Evolutionary conservation across 2,113 vertebrate genomes (phyloP).

Genomic region (Cnemophilus loriae): DNA sequence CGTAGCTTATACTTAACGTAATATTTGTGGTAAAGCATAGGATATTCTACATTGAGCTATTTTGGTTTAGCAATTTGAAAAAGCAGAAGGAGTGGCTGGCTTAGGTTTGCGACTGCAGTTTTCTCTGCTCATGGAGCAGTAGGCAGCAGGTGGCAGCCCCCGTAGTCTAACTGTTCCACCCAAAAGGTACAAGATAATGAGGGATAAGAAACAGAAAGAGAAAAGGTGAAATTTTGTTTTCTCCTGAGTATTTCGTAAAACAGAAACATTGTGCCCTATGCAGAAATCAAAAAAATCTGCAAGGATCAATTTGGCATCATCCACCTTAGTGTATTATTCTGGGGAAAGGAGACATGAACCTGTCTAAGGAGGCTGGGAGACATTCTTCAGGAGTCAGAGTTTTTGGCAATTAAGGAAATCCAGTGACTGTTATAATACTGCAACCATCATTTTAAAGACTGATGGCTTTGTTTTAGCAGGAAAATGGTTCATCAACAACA

Average conservation of each 20-base stretch:
- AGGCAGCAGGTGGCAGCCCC: not conserved
- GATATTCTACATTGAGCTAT: not conserved
- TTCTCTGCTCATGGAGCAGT: not conserved
- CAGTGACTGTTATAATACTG: not conserved
- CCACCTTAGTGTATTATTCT: not conserved
- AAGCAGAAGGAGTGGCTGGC: not conserved
- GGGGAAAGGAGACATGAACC: not conserved
- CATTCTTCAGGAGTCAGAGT: not conserved
- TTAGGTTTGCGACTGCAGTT: not conserved
- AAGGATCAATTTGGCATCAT: not conserved
- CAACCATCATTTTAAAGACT: not conserved
- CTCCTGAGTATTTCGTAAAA: not conserved
- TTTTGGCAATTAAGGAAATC: not conserved
- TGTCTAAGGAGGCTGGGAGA: not conserved
- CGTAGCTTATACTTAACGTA: not conserved
- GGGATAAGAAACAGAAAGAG: not conserved
- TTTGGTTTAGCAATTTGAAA: not conserved
- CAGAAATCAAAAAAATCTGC: not conserved
- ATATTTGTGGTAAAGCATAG: not conserved
- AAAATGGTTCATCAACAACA: not conserved
- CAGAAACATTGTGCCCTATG: not conserved
- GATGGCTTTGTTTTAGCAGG: not conserved
- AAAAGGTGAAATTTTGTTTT: not conserved
- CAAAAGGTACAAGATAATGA: not conserved
- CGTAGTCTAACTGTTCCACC: rapidly evolving